A percentile compares a stretch with the other conserved stretches of the same genome.
phyloP scores from a whole-genome alignment of 1,140 invertebrate species.

The Drosophila paulistorum region DNA sequence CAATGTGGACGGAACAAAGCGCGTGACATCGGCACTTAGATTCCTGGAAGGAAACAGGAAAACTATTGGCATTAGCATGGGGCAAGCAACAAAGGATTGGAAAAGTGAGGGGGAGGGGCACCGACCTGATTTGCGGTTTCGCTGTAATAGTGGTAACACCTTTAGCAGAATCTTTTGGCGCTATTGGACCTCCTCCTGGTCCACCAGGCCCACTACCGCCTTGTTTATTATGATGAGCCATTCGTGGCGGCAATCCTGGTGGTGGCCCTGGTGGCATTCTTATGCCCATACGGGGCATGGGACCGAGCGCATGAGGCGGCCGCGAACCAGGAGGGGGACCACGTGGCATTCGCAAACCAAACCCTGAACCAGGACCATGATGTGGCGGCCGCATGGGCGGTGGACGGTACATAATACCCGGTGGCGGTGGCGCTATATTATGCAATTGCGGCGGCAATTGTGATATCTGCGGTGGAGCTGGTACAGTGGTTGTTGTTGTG shows the following conservation, averaged over 20 bases:
- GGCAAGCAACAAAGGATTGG: too few relatives aligned
- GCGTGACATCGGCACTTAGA: conserved; percentile 96
- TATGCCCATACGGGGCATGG: conserved; percentile 83
- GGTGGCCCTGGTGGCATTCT: conserved; percentile 87
- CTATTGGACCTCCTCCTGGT: conserved; percentile 22
- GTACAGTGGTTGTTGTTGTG: conserved; percentile 18
- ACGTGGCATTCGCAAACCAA: conserved; percentile 84
- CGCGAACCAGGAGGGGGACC: conserved; percentile 87
- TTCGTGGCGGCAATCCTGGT: conserved; percentile 85
- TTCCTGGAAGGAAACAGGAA: conserved; percentile 86
- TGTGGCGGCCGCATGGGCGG: conserved; percentile 85
- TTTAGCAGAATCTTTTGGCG: conserved; percentile 83
- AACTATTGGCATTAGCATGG: background rate
- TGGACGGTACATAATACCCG: conserved; percentile 85
- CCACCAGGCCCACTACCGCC: conserved; percentile 31
- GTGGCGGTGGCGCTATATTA: conserved; percentile 62
- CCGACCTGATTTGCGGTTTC: conserved; percentile 93
- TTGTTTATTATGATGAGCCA: conserved; percentile 74
- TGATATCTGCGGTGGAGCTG: conserved; percentile 70
- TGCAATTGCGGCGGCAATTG: conserved; percentile 66
- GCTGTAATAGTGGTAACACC: conserved; percentile 91
- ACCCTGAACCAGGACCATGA: conserved; percentile 58
- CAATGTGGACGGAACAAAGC: conserved; percentile 96
- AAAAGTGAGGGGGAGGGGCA: background rate
- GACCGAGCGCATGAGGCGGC: conserved; percentile 86